A percentile compares a stretch with the other conserved stretches of the same genome.
phyloP scores from a whole-genome alignment of 2,888 invertebrate genomes.

The Bhutanitis thaidina region DNA sequence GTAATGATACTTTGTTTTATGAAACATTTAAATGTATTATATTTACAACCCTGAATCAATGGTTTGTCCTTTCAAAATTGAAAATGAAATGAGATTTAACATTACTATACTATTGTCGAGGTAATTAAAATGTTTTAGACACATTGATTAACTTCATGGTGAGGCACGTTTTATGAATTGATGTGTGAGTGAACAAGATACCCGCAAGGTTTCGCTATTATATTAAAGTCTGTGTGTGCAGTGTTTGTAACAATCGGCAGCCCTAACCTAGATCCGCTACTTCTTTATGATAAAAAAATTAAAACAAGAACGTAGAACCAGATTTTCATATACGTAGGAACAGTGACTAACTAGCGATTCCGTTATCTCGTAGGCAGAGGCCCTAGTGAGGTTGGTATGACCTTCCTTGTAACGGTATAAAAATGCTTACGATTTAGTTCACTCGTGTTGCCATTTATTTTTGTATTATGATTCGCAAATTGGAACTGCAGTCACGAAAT shows the following conservation, averaged over 20 bases:
- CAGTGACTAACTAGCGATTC: slow-evolving; percentile 21
- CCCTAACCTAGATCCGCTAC: slow-evolving; percentile 2
- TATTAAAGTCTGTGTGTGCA: slow-evolving; percentile 10
- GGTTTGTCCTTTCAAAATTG: no score
- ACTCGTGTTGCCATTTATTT: not conserved
- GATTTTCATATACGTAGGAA: slow-evolving; percentile 9
- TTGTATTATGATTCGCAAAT: not conserved
- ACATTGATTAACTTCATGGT: not conserved
- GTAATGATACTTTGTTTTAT: no score
- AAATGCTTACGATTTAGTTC: slow-evolving; percentile 19
- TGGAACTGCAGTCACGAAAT: no score
- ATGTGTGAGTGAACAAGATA: slow-evolving; percentile 15
- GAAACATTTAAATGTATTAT: no score
- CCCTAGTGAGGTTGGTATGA: slow-evolving; percentile 29
- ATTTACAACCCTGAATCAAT: no score
- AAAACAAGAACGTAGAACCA: slow-evolving; percentile 2
- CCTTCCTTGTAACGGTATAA: slow-evolving; percentile 33
- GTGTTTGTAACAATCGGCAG: slow-evolving; percentile 5
- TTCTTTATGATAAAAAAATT: slow-evolving; percentile 6
- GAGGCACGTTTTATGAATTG: slow-evolving; percentile 8
- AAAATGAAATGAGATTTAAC: no score
- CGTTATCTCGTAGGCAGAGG: slow-evolving; percentile 30
- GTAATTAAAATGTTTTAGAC: no score
- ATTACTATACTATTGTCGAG: no score
- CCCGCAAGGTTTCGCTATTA: slow-evolving; percentile 15